A percentile compares a stretch with the other conserved stretches of the same genome.
phyloP scores from a whole-genome alignment of 2,797 vertebrate species.

The Australoheros facetus region DNA sequence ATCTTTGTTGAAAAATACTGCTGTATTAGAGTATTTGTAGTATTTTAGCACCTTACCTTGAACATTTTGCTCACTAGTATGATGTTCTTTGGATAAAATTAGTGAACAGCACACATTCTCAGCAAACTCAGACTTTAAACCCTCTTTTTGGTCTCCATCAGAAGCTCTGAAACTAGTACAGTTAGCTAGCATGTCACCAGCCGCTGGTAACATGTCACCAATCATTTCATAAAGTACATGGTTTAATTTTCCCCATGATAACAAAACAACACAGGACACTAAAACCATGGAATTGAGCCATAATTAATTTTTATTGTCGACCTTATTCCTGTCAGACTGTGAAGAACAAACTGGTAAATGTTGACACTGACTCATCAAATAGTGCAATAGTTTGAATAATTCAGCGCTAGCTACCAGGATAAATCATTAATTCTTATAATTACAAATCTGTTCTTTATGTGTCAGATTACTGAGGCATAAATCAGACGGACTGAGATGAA shows the following conservation, averaged over 20 bases:
- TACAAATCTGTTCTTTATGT: neutral
- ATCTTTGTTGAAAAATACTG: neutral
- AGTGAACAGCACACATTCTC: neutral
- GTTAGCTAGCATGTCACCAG: neutral
- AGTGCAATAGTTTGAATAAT: neutral
- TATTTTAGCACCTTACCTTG: neutral
- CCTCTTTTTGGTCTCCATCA: neutral
- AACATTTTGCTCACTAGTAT: neutral
- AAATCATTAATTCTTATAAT: neutral
- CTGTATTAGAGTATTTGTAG: neutral
- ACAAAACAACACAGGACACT: neutral
- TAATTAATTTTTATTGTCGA: neutral
- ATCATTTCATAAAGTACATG: neutral
- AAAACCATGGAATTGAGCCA: neutral
- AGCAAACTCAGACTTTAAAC: neutral
- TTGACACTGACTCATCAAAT: neutral
- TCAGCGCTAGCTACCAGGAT: neutral
- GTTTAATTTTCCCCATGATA: neutral
- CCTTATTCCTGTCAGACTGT: neutral
- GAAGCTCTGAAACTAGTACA: neutral
- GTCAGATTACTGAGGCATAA: neutral
- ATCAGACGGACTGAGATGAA: neutral
- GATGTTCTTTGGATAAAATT: neutral
- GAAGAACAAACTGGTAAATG: neutral
- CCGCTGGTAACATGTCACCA: neutral